A percentile compares a stretch with the other conserved stretches of the same genome.
Conservation (phyloP, 2,888 invertebrate genomes). For the Clusia tigrina region DNA sequence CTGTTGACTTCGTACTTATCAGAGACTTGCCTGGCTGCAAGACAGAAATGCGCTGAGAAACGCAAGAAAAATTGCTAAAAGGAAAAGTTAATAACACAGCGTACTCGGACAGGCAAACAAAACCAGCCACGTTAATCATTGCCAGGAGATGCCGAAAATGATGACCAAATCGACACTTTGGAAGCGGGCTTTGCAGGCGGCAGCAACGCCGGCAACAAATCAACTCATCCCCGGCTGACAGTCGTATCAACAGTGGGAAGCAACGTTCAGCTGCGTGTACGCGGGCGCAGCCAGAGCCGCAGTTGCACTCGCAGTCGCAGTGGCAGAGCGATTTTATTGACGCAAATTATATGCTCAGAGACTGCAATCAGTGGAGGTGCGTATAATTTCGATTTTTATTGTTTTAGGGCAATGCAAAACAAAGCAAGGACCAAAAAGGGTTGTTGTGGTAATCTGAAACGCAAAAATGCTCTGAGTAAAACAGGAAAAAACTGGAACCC, state of each 20-base stretch:
- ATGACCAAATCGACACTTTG: conserved; percentile 1
- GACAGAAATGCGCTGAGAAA: too few species aligned
- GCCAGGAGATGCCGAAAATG: background rate
- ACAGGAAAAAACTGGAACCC: background rate
- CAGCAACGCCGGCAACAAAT: background rate
- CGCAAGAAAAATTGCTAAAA: background rate
- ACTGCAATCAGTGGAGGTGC: background rate
- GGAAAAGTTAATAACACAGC: background rate
- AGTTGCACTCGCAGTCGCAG: too few species aligned
- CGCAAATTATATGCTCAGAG: background rate
- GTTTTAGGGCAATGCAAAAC: background rate
- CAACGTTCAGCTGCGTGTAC: too few species aligned
- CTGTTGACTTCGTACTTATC: background rate
- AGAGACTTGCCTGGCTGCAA: background rate
- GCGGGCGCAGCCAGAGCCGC: too few species aligned
- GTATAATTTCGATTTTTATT: background rate
- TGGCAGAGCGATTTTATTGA: background rate
- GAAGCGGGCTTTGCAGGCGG: background rate
- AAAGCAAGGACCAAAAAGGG: background rate
- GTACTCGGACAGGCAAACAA: background rate
- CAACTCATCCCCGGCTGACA: background rate
- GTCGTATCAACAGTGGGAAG: background rate
- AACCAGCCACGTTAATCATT: background rate
- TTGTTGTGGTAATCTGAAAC: background rate
- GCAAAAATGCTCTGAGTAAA: background rate